Percentiles rank a stretch among this genome's conserved stretches.
Conservation (phyloP, 2,113 vertebrate genomes). For the Anhinga rufa region DNA sequence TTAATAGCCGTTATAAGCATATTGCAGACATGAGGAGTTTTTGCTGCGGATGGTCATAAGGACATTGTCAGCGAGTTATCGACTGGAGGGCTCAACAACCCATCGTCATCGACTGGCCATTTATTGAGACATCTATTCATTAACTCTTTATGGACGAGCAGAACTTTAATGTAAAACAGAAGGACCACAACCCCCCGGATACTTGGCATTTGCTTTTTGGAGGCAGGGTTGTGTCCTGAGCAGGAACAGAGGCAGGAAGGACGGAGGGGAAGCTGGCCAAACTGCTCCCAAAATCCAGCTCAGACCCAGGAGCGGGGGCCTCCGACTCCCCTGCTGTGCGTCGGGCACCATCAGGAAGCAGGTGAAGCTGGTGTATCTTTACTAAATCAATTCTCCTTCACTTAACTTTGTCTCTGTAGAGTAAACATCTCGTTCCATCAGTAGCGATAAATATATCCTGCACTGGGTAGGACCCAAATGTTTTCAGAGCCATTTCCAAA, state of each 20-base stretch:
- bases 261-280: not conserved
- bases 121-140: not conserved
- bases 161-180: accelerated
- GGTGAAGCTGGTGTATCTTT: not conserved
- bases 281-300: not conserved
- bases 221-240: not conserved
- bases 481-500: not conserved
- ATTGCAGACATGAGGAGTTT: not conserved
- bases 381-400: conserved; percentile 4
- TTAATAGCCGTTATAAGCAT: not conserved
- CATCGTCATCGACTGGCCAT: not conserved
- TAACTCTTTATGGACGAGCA: not conserved
- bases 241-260: not conserved
- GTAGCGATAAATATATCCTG: not conserved
- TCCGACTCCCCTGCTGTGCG: accelerated
- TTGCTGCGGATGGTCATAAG: not conserved
- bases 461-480: not conserved
- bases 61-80: not conserved
- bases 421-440: not conserved
- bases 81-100: not conserved
- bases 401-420: not conserved
- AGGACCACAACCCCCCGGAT: accelerated
- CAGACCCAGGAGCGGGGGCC: not conserved
- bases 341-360: not conserved
- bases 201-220: not conserved